These are phyloP conservation scores for Micromesistius poutassou DNA, from an alignment of 2,797 vertebrate species.

Conservation along the genomic window DNA sequence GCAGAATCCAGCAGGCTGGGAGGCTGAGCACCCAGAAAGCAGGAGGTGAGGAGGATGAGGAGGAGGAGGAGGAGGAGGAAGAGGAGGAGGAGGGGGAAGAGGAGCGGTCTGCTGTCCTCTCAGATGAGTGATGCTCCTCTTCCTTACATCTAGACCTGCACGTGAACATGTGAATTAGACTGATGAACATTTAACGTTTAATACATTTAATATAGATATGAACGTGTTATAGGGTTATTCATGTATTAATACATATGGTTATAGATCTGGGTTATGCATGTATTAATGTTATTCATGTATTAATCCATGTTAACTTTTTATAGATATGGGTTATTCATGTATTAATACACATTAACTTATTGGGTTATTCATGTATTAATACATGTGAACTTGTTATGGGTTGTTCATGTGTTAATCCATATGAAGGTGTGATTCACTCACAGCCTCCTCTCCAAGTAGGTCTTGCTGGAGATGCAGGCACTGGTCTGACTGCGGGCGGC, in stretches of 20 bases:
- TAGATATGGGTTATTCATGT: too few relatives aligned
- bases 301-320: too few relatives aligned
- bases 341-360: too few relatives aligned
- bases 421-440: not conserved
- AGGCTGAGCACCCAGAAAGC: not conserved
- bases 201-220: too few relatives aligned
- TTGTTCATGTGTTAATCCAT: too few relatives aligned
- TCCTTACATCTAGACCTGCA: not conserved
- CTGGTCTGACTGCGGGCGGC: slow-evolving; percentile 59
- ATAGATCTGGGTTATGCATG: too few relatives aligned
- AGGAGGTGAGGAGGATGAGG: not conserved
- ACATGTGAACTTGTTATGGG: not conserved
- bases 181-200: too few relatives aligned
- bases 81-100: not conserved
- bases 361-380: not conserved
- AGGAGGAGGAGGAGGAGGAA: not conserved
- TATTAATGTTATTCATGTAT: too few relatives aligned
- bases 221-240: too few relatives aligned
- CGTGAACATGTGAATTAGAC: not conserved
- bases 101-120: not conserved
- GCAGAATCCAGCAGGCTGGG: not conserved
- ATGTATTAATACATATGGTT: too few relatives aligned
- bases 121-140: not conserved
- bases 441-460: slow-evolving; percentile 53
- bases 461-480: slow-evolving; percentile 48